These are phyloP conservation scores for Chanos chanos DNA, from an alignment of 2,797 vertebrate species.

Conservation along the genomic window DNA sequence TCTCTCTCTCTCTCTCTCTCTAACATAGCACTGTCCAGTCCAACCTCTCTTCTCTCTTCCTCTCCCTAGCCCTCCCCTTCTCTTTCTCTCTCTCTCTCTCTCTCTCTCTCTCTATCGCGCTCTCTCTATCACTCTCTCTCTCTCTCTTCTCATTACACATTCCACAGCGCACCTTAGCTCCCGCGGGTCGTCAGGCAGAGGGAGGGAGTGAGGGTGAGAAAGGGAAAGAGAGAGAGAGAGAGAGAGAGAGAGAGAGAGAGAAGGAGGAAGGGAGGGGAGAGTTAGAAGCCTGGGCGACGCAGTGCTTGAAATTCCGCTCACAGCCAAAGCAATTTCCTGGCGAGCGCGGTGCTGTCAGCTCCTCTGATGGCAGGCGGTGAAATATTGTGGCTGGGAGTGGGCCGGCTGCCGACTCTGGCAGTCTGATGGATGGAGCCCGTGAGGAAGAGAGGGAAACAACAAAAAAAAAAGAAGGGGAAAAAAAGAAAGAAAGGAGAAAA, in stretches of 20 bases:
- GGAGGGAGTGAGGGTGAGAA: slow-evolving; percentile 55
- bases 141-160: slow-evolving; percentile 74
- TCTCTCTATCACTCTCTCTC: slow-evolving; percentile 1
- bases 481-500: slow-evolving; percentile 45
- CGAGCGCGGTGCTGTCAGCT: slow-evolving; percentile 95
- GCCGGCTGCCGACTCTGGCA: slow-evolving; percentile 93
- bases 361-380: slow-evolving; percentile 95
- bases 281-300: slow-evolving; percentile 57
- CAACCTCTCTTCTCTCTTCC: slow-evolving; percentile 34
- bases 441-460: slow-evolving; percentile 69
- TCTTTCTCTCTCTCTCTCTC: slow-evolving; percentile 16
- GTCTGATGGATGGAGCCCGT: slow-evolving; percentile 89
- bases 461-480: slow-evolving; percentile 59
- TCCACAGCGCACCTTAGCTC: slow-evolving; percentile 77
- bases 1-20: slow-evolving; percentile 3
- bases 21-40: not conserved
- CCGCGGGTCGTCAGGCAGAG: slow-evolving; percentile 75
- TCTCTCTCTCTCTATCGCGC: slow-evolving; percentile 36
- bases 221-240: slow-evolving; percentile 27
- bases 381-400: slow-evolving; percentile 94
- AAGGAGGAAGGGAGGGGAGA: slow-evolving; percentile 12
- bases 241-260: slow-evolving; percentile 46
- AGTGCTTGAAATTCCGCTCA: slow-evolving; percentile 98
- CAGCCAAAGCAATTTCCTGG: slow-evolving; percentile 96
- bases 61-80: slow-evolving; percentile 28